Evolutionary conservation across 23 tunicate species (phyloP).

Genomic region (Styela plicata): DNA sequence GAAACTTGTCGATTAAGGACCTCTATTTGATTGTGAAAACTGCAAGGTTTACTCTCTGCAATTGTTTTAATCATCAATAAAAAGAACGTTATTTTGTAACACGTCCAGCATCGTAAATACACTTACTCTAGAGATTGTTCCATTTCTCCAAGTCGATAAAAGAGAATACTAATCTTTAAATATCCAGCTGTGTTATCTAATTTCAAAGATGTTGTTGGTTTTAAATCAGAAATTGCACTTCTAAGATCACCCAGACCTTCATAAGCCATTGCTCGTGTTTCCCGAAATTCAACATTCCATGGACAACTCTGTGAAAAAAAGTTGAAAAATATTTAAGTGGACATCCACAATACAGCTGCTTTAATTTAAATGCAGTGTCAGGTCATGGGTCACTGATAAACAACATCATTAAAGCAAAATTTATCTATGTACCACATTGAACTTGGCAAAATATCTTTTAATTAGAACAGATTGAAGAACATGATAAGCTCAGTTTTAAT

Average conservation of each 20-base stretch:
- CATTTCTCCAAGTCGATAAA: constrained; percentile 83
- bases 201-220: constrained; percentile 79
- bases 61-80: too few species aligned
- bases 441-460: too few species aligned
- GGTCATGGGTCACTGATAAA: too few species aligned
- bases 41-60: too few species aligned
- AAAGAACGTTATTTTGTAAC: too few species aligned
- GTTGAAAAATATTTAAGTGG: not conserved
- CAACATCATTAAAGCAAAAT: too few species aligned
- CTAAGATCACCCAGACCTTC: constrained; percentile 78
- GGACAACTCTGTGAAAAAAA: constrained; percentile 60
- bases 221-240: constrained; percentile 78
- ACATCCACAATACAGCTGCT: not conserved
- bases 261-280: constrained; percentile 70
- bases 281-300: constrained; percentile 90
- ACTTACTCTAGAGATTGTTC: constrained; percentile 90
- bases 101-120: too few species aligned
- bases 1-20: too few species aligned
- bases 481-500: too few species aligned
- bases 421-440: not conserved
- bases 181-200: constrained; percentile 87
- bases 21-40: too few species aligned
- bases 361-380: too few species aligned
- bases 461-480: too few species aligned
- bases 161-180: constrained; percentile 66